A percentile compares a stretch with the other conserved stretches of the same genome.
Evolutionary conservation across 1,140 invertebrate species (phyloP).

Genomic region (Tetramorium simillimum): DNA sequence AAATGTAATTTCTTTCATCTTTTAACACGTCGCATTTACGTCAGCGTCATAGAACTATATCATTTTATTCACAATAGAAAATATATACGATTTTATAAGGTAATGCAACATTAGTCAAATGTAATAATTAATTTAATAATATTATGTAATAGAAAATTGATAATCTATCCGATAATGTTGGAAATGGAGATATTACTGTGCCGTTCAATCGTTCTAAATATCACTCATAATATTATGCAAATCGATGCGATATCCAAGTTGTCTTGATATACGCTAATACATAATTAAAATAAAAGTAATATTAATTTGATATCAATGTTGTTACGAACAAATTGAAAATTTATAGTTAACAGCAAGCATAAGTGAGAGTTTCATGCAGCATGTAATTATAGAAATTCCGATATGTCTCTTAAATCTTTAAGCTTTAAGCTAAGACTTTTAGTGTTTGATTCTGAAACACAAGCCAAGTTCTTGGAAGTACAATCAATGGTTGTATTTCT

Average conservation of each 20-base stretch:
- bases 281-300: constrained; percentile 27
- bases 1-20: not conserved
- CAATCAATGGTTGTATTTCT: constrained; percentile 3
- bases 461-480: not conserved
- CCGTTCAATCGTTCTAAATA: not conserved
- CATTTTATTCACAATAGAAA: not conserved
- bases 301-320: not conserved
- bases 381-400: not conserved
- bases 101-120: not conserved
- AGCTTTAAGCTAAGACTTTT: not conserved
- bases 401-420: constrained; percentile 41
- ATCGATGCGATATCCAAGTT: constrained; percentile 31
- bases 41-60: not conserved
- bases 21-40: not conserved
- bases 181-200: not conserved
- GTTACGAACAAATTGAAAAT: not conserved
- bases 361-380: constrained; percentile 15
- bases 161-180: constrained; percentile 8
- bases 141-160: constrained; percentile 14
- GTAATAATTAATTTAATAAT: not conserved
- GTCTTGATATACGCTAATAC: constrained; percentile 1
- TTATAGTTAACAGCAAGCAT: constrained; percentile 8
- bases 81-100: not conserved
- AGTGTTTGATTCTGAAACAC: not conserved
- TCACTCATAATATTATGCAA: not conserved